Evolutionary conservation across 1,140 invertebrate genomes (phyloP).

Genomic region (Camponotus vicinus): DNA sequence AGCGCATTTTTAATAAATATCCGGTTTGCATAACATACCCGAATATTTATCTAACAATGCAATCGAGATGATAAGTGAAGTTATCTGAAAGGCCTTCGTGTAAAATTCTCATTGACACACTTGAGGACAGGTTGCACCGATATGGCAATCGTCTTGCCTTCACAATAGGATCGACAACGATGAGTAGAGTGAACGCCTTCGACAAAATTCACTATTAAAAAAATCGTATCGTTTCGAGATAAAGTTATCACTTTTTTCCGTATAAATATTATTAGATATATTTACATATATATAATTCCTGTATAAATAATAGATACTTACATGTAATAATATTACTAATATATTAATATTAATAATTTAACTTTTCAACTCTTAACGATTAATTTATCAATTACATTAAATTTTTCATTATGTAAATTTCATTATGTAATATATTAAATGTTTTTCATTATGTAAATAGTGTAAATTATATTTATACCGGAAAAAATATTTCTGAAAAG

Average conservation of each 20-base stretch:
- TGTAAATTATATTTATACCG: background rate
- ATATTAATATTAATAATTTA: background rate
- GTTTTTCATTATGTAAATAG: background rate
- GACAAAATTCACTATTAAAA: background rate
- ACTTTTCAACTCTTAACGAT: background rate
- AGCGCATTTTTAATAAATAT: background rate
- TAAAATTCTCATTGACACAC: slow-evolving; percentile 46
- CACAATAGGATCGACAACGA: slow-evolving; percentile 8
- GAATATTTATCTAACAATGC: slow-evolving; percentile 50
- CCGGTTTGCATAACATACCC: slow-evolving; percentile 7
- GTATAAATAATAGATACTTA: no score
- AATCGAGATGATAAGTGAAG: slow-evolving; percentile 43
- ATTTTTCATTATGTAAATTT: background rate
- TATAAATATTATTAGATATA: background rate
- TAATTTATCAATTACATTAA: background rate
- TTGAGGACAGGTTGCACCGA: slow-evolving; percentile 43
- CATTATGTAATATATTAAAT: background rate
- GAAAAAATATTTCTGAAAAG: background rate
- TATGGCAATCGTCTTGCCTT: slow-evolving; percentile 4
- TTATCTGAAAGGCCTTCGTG: slow-evolving; percentile 32
- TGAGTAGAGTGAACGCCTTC: background rate
- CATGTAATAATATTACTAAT: background rate
- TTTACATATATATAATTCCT: background rate
- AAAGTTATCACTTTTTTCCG: background rate
- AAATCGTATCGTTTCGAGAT: background rate